These are phyloP conservation scores for Callorhinus ursinus DNA, from an alignment of 2,113 vertebrate genomes.

Conservation along the genomic window DNA sequence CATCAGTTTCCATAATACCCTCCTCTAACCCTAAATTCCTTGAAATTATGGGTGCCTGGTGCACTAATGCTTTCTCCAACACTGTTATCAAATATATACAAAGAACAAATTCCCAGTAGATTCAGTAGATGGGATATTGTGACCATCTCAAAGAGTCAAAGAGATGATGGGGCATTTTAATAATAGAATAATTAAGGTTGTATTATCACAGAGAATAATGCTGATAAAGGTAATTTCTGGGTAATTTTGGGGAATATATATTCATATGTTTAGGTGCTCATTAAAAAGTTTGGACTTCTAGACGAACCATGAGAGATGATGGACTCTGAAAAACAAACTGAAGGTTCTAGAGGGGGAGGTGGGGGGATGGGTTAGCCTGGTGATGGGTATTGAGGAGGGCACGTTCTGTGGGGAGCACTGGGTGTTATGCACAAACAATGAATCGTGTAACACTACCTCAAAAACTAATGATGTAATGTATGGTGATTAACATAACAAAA, in stretches of 20 bases:
- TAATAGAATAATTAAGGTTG: background rate
- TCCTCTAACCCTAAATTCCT: background rate
- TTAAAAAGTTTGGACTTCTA: background rate
- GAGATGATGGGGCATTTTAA: background rate
- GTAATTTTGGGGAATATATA: background rate
- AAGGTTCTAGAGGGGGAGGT: no score
- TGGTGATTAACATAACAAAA: no score
- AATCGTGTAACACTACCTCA: no score
- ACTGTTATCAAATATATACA: background rate
- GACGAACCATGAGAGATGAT: no score
- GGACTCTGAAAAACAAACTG: no score
- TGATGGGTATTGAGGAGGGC: no score
- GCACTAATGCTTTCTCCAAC: background rate
- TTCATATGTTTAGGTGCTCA: background rate
- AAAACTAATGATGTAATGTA: no score
- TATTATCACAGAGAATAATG: background rate
- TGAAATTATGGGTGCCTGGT: background rate
- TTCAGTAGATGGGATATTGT: background rate
- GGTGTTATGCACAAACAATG: no score
- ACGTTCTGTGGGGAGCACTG: no score
- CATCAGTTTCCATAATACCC: background rate
- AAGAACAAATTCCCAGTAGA: background rate
- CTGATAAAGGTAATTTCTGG: background rate
- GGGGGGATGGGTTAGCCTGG: no score
- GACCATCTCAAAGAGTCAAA: background rate